Evolutionary conservation across 23 tunicate genomes (phyloP).

Genomic region (Ascidia mentula): DNA sequence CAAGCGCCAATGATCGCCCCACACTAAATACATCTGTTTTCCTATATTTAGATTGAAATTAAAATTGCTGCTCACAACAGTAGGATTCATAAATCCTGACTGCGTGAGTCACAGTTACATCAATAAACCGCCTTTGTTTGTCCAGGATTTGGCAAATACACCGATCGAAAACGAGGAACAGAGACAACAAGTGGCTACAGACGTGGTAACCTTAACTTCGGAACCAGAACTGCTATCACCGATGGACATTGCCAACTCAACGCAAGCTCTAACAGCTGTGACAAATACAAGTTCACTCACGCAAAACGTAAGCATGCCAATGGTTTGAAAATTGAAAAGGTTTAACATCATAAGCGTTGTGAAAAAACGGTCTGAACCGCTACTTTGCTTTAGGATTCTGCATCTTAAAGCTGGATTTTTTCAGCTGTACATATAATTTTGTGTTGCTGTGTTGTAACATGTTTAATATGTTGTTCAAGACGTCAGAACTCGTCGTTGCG

Average conservation of each 20-base stretch:
- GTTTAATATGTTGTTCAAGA: not conserved
- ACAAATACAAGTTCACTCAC: conserved; percentile 6
- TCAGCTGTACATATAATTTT: too few species aligned
- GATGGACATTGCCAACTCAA: not conserved
- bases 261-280: not conserved
- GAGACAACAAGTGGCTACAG: conserved; percentile 2
- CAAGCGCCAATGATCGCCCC: too few species aligned
- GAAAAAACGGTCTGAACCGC: too few species aligned
- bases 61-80: too few species aligned
- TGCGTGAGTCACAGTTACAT: too few species aligned
- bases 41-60: too few species aligned
- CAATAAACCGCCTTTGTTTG: too few species aligned
- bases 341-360: not conserved
- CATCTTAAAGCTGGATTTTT: too few species aligned
- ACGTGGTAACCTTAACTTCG: conserved; percentile 7
- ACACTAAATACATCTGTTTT: too few species aligned
- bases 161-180: not conserved
- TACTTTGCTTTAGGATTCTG: too few species aligned
- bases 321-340: not conserved
- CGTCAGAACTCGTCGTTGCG: not conserved
- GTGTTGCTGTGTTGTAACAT: not conserved
- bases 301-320: not conserved
- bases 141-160: not conserved
- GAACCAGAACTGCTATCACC: not conserved
- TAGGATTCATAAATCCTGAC: too few species aligned